Evolutionary conservation across 1,140 invertebrate species (phyloP).

Genomic region (Ruditapes philippinarum): DNA sequence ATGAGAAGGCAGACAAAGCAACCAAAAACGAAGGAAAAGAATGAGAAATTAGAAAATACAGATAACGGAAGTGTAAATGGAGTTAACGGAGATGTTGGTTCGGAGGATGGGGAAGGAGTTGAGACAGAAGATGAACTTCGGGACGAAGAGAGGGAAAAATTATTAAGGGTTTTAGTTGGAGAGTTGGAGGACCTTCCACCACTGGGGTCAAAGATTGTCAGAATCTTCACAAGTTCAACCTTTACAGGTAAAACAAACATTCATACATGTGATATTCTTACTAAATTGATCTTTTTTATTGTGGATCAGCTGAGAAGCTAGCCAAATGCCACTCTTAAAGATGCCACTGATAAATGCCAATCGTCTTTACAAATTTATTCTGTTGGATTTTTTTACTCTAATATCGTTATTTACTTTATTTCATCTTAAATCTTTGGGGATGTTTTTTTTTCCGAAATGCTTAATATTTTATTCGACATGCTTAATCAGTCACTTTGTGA

Average conservation of each 20-base stretch:
- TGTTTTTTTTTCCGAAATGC: too few species aligned
- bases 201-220: constrained; percentile 98
- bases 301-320: too few species aligned
- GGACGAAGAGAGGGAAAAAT: constrained; percentile 72
- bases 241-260: constrained; percentile 97
- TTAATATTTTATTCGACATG: too few species aligned
- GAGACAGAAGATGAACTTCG: constrained; percentile 59
- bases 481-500: too few species aligned
- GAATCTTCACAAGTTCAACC: constrained; percentile 99
- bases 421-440: too few species aligned
- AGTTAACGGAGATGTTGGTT: background rate
- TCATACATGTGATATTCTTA: too few species aligned
- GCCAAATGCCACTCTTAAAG: too few species aligned
- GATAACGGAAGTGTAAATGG: constrained; percentile 44
- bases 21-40: constrained; percentile 38
- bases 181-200: constrained; percentile 95
- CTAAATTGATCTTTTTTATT: too few species aligned
- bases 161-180: constrained; percentile 92
- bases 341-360: too few species aligned
- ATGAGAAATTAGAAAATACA: constrained; percentile 37
- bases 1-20: constrained; percentile 7
- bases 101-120: constrained; percentile 35
- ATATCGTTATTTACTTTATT: too few species aligned
- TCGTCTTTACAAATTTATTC: too few species aligned
- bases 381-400: too few species aligned